phyloP scores from a whole-genome alignment of 2,113 vertebrate genomes.

The Solea senegalensis region DNA sequence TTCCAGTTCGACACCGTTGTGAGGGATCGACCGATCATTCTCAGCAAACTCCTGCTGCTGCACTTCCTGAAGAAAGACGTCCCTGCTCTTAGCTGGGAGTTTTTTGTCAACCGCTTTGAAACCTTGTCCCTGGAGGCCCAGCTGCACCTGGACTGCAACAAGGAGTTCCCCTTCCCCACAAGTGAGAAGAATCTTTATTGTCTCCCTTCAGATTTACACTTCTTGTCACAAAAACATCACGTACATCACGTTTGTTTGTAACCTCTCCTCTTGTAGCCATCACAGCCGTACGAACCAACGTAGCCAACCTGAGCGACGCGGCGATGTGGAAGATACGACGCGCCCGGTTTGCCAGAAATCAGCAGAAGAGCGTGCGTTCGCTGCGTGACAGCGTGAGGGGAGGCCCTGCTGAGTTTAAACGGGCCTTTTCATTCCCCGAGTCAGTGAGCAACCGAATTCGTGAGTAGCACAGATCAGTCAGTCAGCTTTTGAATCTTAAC shows the following conservation, averaged over 20 bases:
- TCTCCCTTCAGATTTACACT: background rate
- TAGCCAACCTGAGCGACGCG: constrained; percentile 95
- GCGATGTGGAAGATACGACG: constrained; percentile 98
- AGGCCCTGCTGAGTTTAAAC: constrained; percentile 88
- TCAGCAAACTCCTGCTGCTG: constrained; percentile 95
- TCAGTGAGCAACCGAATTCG: constrained; percentile 92
- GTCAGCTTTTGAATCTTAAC: constrained; percentile 1
- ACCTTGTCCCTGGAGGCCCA: constrained; percentile 98
- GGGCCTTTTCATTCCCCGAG: constrained; percentile 95
- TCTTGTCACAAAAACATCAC: background rate
- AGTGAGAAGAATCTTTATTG: constrained; percentile 81
- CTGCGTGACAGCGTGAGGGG: constrained; percentile 95
- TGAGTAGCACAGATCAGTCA: constrained; percentile 80
- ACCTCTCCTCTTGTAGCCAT: constrained; percentile 84
- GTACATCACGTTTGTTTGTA: background rate
- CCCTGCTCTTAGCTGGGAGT: constrained; percentile 98
- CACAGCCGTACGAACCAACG: constrained; percentile 96
- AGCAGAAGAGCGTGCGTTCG: constrained; percentile 96
- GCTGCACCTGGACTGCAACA: constrained; percentile 98
- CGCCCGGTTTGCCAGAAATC: constrained; percentile 97
- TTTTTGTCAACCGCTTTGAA: constrained; percentile 99
- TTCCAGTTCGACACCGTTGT: constrained; percentile 99
- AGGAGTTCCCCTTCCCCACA: constrained; percentile 98
- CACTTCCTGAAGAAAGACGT: constrained; percentile 96
- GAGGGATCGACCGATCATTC: constrained; percentile 94